These are phyloP conservation scores for Cairina moschata DNA, from an alignment of 2,113 vertebrate species.

Conservation along the genomic window DNA sequence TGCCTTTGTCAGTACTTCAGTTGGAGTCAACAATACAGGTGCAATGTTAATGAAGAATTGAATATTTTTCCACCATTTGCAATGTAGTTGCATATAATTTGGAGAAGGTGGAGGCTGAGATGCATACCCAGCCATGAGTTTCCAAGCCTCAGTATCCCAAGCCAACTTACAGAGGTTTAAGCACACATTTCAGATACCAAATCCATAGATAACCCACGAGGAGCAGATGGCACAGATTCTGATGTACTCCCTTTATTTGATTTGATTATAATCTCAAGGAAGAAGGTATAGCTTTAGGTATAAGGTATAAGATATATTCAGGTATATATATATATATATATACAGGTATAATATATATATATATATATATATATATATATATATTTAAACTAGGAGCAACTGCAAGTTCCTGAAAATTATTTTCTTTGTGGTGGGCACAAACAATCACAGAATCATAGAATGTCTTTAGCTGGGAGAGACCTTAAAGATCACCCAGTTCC, in stretches of 20 bases:
- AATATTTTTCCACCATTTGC: neutral
- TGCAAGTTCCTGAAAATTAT: neutral
- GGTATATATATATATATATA: neutral
- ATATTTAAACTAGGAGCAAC: neutral
- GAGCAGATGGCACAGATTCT: neutral
- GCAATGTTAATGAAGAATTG: neutral
- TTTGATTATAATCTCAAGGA: neutral
- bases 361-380: too few species aligned
- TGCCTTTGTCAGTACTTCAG: neutral
- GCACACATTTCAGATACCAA: neutral
- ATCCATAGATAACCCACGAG: neutral
- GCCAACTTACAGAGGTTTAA: too few species aligned
- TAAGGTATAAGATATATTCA: too few species aligned
- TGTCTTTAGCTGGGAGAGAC: too few species aligned
- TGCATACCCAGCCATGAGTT: neutral
- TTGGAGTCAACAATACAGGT: neutral
- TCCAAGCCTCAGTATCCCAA: neutral
- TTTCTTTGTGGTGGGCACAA: neutral
- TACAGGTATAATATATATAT: too few species aligned
- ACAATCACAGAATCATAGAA: too few species aligned
- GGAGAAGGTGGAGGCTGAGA: neutral
- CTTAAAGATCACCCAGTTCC: too few species aligned
- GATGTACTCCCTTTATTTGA: neutral
- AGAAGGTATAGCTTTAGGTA: neutral
- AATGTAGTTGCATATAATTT: neutral